These are phyloP conservation scores for Neuroterus valhalla DNA, from an alignment of 1,140 invertebrate species.

Conservation along the genomic window DNA sequence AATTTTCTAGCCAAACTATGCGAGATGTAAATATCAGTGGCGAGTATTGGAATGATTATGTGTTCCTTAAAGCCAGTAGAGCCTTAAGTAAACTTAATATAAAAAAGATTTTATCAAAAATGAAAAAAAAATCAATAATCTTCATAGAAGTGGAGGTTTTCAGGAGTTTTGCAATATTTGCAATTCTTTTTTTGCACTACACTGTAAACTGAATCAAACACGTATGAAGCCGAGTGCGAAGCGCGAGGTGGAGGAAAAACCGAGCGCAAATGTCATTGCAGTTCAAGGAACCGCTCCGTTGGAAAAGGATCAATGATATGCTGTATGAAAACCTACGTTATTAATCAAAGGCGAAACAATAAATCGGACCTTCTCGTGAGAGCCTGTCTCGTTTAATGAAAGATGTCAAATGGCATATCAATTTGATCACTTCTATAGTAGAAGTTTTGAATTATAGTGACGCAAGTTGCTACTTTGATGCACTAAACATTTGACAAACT, in stretches of 20 bases:
- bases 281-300: background rate
- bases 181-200: no score
- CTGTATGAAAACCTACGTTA: constrained; percentile 16
- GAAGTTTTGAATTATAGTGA: constrained; percentile 15
- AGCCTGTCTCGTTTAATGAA: constrained; percentile 7
- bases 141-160: no score
- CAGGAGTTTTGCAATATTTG: no score
- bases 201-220: no score
- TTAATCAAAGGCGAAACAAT: constrained; percentile 13
- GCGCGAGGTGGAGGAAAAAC: no score
- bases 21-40: no score
- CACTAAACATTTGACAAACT: background rate
- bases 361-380: constrained; percentile 10
- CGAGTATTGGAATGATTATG: no score
- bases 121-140: no score
- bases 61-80: no score
- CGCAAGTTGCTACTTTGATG: background rate
- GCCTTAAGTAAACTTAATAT: no score
- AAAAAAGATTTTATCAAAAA: no score
- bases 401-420: constrained; percentile 16
- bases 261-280: background rate
- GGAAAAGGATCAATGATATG: background rate
- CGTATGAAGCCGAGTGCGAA: no score
- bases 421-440: constrained; percentile 11
- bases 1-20: background rate